A percentile compares a stretch with the other conserved stretches of the same genome.
These are phyloP conservation scores for Cheilosia scutellata DNA, from an alignment of 2,888 invertebrate species.

Conservation along the genomic window DNA sequence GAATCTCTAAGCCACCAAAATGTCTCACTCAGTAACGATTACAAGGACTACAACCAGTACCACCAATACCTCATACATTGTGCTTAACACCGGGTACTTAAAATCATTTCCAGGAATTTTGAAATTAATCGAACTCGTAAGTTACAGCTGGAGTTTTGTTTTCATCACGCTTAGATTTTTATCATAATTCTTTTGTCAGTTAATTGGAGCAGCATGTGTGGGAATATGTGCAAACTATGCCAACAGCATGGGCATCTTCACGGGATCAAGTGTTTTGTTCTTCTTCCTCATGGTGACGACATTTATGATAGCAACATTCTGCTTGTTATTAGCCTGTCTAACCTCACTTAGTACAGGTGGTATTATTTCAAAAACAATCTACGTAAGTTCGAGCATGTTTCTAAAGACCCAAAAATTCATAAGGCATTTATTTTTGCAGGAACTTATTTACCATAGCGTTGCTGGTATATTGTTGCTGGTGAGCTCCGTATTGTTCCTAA, in stretches of 20 bases:
- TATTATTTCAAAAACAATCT: slow-evolving; percentile 90
- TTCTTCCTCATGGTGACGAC: slow-evolving; percentile 90
- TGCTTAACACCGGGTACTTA: slow-evolving; percentile 92
- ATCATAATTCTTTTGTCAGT: slow-evolving; percentile 83
- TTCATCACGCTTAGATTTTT: background rate
- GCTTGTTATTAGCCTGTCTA: slow-evolving; percentile 90
- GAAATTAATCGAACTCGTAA: slow-evolving; percentile 92
- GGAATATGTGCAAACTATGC: slow-evolving; percentile 88
- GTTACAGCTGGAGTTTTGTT: slow-evolving; percentile 75
- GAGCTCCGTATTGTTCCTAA: slow-evolving; percentile 88
- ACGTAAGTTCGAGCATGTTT: slow-evolving; percentile 78
- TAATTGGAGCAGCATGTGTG: slow-evolving; percentile 90
- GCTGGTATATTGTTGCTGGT: slow-evolving; percentile 90
- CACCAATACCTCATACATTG: slow-evolving; percentile 89
- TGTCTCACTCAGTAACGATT: slow-evolving; percentile 95
- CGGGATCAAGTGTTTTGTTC: slow-evolving; percentile 86
- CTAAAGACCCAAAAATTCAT: background rate
- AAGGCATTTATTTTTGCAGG: slow-evolving; percentile 86
- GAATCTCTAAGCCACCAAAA: slow-evolving; percentile 83
- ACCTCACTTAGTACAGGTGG: slow-evolving; percentile 92
- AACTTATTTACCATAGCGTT: slow-evolving; percentile 91
- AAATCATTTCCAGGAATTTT: slow-evolving; percentile 91
- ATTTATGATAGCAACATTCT: slow-evolving; percentile 92
- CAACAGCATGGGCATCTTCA: slow-evolving; percentile 70
- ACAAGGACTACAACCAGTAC: slow-evolving; percentile 94